Conservation (phyloP, 2,113 vertebrate species). For the Caranx ignobilis region DNA sequence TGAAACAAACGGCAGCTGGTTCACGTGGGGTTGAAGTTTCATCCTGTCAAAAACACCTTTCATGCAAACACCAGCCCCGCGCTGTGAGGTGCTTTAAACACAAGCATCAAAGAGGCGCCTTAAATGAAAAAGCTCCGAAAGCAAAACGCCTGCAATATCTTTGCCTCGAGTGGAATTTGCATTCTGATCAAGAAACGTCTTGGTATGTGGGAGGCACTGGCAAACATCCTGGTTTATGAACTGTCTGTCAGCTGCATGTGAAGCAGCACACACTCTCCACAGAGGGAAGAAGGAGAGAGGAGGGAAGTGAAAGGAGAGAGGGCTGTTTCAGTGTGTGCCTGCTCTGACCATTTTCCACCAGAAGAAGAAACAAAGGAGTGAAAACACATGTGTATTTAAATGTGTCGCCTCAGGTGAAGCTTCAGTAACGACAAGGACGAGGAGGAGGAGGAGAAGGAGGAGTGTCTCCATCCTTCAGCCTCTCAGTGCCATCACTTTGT, state of each 20-base stretch:
- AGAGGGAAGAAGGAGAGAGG: slow-evolving; percentile 10
- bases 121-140: slow-evolving; percentile 15
- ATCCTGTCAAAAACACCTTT: slow-evolving; percentile 10
- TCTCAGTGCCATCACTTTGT: slow-evolving; percentile 7
- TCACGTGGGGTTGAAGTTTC: not conserved
- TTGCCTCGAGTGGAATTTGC: slow-evolving; percentile 59
- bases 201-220: slow-evolving; percentile 76
- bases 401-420: slow-evolving; percentile 26
- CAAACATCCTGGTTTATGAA: slow-evolving; percentile 71
- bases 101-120: not conserved
- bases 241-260: slow-evolving; percentile 60
- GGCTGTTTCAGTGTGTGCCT: slow-evolving; percentile 12
- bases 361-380: slow-evolving; percentile 35
- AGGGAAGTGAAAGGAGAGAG: slow-evolving; percentile 2
- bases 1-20: not conserved
- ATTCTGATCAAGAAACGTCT: slow-evolving; percentile 69
- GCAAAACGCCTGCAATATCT: slow-evolving; percentile 43
- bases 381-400: slow-evolving; percentile 34
- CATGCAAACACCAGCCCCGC: not conserved
- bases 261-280: slow-evolving; percentile 34
- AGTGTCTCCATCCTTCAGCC: not conserved
- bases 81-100: slow-evolving; percentile 11
- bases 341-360: slow-evolving; percentile 2
- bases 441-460: not conserved
- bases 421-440: not conserved